Conservation (phyloP, 2,113 vertebrate genomes). For the Neotoma lepida region DNA sequence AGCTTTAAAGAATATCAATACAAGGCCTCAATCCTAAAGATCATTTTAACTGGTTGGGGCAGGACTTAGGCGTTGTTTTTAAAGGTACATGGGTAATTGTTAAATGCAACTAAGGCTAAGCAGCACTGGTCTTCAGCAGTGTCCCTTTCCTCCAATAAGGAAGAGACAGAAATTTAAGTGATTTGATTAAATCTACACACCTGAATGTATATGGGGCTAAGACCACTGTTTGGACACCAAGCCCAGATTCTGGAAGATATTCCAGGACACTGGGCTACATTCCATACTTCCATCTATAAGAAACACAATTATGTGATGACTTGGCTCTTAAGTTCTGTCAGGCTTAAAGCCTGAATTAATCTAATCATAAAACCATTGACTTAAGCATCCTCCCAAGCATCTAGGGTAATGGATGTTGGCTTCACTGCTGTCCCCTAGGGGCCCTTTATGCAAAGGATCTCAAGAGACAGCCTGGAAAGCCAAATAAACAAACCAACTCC, state of each 20-base stretch:
- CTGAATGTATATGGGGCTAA: background rate
- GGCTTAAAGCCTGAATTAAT: constrained; percentile 72
- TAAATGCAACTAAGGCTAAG: background rate
- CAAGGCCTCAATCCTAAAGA: background rate
- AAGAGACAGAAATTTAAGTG: constrained; percentile 5
- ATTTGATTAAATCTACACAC: constrained; percentile 50
- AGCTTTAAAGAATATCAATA: constrained; percentile 32
- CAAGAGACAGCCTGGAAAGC: constrained; percentile 61
- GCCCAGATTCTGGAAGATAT: constrained; percentile 35
- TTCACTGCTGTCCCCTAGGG: constrained; percentile 62
- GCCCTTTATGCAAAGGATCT: constrained; percentile 65
- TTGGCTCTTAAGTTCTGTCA: constrained; percentile 61
- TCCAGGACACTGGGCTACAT: constrained; percentile 48
- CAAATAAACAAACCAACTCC: constrained; percentile 68
- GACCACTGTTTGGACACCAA: background rate
- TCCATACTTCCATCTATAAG: constrained; percentile 61
- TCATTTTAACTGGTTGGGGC: background rate
- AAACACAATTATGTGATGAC: constrained; percentile 66
- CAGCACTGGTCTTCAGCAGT: background rate
- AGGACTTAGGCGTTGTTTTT: constrained; percentile 4
- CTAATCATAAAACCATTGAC: constrained; percentile 64
- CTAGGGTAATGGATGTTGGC: constrained; percentile 67
- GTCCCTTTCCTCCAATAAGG: background rate
- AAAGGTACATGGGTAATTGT: constrained; percentile 43
- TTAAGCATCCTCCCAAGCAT: constrained; percentile 58